phyloP scores from a whole-genome alignment of 2,113 vertebrate species.

The Pachyramphus minor region DNA sequence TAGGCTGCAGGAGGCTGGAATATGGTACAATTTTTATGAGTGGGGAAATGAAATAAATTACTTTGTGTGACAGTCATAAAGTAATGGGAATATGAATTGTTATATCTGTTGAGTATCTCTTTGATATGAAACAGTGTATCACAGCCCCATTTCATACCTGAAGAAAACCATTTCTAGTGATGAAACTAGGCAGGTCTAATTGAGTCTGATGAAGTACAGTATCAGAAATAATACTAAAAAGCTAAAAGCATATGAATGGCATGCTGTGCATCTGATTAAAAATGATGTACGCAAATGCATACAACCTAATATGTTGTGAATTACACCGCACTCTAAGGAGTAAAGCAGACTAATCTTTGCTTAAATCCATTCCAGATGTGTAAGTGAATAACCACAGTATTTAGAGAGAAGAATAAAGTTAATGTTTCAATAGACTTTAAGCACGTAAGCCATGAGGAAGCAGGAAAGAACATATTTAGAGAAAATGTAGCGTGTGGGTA shows the following conservation, averaged over 20 bases:
- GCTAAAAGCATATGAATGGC: slow-evolving; percentile 46
- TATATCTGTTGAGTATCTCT: slow-evolving; percentile 28
- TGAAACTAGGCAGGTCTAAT: slow-evolving; percentile 43
- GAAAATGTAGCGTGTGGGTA: not conserved
- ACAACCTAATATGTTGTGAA: slow-evolving; percentile 60
- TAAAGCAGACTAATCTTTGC: slow-evolving; percentile 25
- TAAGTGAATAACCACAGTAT: slow-evolving; percentile 22
- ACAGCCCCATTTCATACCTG: not conserved
- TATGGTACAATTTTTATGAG: not conserved
- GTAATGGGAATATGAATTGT: slow-evolving; percentile 21
- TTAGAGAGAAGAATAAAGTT: slow-evolving; percentile 32
- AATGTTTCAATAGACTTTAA: slow-evolving; percentile 26
- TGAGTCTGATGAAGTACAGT: slow-evolving; percentile 54
- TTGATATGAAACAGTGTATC: not conserved
- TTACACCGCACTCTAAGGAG: slow-evolving; percentile 16
- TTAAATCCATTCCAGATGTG: slow-evolving; percentile 57
- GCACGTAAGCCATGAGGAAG: slow-evolving; percentile 1
- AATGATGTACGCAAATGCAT: slow-evolving; percentile 30
- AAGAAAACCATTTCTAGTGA: slow-evolving; percentile 39
- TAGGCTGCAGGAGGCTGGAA: not conserved
- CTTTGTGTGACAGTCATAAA: not conserved
- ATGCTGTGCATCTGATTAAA: slow-evolving; percentile 66
- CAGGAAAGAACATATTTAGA: slow-evolving; percentile 9
- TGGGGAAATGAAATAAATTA: not conserved
- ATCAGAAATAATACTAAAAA: slow-evolving; percentile 60